phyloP scores from a whole-genome alignment of 2,797 vertebrate genomes.

The Anableps anableps region DNA sequence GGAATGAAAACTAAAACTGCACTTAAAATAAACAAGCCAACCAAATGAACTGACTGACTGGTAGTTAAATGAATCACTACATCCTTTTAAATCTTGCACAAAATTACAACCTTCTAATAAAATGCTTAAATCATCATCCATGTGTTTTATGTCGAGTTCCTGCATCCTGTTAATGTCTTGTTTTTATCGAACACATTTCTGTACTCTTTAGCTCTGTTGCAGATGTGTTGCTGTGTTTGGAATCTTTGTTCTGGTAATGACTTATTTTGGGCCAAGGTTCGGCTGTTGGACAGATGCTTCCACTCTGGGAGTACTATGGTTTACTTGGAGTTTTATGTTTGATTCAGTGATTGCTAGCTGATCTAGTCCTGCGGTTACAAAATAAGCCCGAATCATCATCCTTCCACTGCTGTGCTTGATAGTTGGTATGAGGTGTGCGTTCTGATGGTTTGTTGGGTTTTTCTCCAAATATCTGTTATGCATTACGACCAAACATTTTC shows the following conservation, averaged over 20 bases:
- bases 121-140: neutral
- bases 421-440: neutral
- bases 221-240: neutral
- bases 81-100: conserved; percentile 11
- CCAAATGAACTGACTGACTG: conserved; percentile 18
- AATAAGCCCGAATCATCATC: neutral
- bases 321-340: neutral
- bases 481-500: neutral
- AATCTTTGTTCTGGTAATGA: neutral
- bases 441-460: neutral
- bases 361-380: neutral
- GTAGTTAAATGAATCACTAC: neutral
- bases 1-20: conserved; percentile 5
- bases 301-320: neutral
- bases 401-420: neutral
- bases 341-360: neutral
- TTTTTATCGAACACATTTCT: no score
- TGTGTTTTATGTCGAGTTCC: neutral
- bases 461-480: neutral
- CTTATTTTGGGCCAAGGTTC: neutral
- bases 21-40: conserved; percentile 15
- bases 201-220: no score
- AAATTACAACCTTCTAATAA: conserved; percentile 1
- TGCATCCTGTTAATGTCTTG: no score
- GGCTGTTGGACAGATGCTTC: no score